These are phyloP conservation scores for Sitobion miscanthi DNA, from an alignment of 1,140 invertebrate species.

Conservation along the genomic window DNA sequence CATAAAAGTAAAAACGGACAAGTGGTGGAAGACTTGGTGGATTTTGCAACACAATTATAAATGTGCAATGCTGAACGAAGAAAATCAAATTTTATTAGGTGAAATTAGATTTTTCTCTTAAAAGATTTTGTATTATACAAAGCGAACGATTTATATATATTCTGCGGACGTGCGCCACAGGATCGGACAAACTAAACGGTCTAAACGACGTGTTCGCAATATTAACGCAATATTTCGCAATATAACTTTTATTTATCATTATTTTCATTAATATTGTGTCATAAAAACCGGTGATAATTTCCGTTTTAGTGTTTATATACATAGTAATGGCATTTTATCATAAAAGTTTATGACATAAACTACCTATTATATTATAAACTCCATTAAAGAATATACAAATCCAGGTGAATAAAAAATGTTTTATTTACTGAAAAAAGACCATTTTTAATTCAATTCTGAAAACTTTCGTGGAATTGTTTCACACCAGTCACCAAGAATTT, in stretches of 20 bases:
- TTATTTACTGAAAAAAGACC: neutral
- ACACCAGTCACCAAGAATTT: neutral
- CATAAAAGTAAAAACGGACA: neutral
- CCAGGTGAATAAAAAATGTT: neutral
- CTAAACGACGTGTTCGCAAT: neutral
- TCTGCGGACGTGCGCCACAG: neutral
- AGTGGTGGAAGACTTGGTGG: neutral
- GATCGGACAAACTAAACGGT: neutral
- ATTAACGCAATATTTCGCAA: neutral
- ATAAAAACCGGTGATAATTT: neutral
- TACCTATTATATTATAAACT: neutral
- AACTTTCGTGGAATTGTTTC: neutral
- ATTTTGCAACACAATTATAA: neutral
- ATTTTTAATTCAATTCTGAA: neutral
- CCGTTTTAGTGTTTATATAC: neutral
- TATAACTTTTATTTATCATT: neutral
- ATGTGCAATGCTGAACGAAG: neutral
- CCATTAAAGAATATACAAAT: neutral
- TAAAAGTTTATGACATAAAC: neutral
- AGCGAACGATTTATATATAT: neutral
- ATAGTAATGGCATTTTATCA: neutral
- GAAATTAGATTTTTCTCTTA: neutral
- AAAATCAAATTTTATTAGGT: constrained; percentile 25
- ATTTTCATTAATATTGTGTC: neutral
- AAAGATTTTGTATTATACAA: neutral